These are phyloP conservation scores for Drosophila mauritiana DNA, from an alignment of 1,140 invertebrate species.

Conservation along the genomic window DNA sequence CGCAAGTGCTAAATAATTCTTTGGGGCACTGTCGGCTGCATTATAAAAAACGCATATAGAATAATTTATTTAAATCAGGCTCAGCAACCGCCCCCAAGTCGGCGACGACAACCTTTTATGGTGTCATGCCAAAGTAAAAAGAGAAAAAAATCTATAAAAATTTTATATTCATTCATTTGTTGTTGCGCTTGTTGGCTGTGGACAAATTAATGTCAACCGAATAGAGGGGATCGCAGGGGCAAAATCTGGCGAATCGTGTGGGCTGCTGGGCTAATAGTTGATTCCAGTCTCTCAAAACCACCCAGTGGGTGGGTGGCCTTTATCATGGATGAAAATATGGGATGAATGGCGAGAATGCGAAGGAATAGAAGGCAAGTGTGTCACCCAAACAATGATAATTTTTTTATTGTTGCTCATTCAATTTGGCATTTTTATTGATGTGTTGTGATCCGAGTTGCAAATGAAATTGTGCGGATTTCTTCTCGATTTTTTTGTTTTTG, in stretches of 20 bases:
- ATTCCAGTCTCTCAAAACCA: constrained; percentile 8
- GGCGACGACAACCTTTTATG: constrained; percentile 74
- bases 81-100: constrained; percentile 65
- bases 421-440: constrained; percentile 76
- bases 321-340: constrained; percentile 4
- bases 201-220: constrained; percentile 59
- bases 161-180: constrained; percentile 43
- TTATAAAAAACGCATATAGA: constrained; percentile 73
- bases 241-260: constrained; percentile 20
- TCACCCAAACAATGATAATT: constrained; percentile 51
- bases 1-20: constrained; percentile 49
- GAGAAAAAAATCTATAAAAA: constrained; percentile 52
- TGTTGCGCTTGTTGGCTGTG: constrained; percentile 24
- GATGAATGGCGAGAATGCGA: not conserved
- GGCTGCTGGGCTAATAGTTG: constrained; percentile 38
- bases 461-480: constrained; percentile 38
- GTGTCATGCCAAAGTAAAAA: constrained; percentile 49
- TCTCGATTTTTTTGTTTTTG: constrained; percentile 17
- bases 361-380: constrained; percentile 10
- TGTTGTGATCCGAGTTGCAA: constrained; percentile 59
- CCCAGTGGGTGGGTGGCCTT: constrained; percentile 46
- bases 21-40: constrained; percentile 35
- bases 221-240: constrained; percentile 5
- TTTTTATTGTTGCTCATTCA: constrained; percentile 41
- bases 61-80: constrained; percentile 82